phyloP scores from a whole-genome alignment of 2,113 vertebrate species.

The Dicentrarchus labrax region DNA sequence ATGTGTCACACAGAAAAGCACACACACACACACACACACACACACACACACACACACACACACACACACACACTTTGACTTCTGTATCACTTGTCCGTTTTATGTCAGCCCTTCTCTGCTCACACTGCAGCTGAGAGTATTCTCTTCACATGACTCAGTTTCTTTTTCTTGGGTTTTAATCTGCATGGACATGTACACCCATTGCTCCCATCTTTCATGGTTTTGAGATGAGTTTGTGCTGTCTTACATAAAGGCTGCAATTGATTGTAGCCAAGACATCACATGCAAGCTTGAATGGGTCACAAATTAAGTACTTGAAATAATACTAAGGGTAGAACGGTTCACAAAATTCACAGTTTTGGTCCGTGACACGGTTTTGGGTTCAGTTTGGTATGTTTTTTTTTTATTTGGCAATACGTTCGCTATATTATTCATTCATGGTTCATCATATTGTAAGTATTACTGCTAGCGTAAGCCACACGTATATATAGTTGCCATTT shows the following conservation, averaged over 20 bases:
- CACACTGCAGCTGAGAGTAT: neutral
- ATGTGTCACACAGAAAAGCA: constrained; percentile 48
- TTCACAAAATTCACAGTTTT: too few species aligned
- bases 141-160: neutral
- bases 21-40: constrained; percentile 12
- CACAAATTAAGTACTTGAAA: neutral
- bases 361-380: too few species aligned
- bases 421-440: too few species aligned
- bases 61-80: constrained; percentile 7
- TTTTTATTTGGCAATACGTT: too few species aligned
- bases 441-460: too few species aligned
- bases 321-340: too few species aligned
- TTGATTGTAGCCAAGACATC: neutral
- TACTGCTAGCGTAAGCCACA: too few species aligned
- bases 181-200: neutral
- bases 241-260: neutral
- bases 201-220: neutral
- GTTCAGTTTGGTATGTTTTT: too few species aligned
- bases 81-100: neutral
- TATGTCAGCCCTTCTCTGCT: neutral
- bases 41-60: constrained; percentile 3
- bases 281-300: neutral
- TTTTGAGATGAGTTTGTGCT: neutral
- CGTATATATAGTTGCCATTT: too few species aligned
- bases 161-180: neutral